A percentile compares a stretch with the other conserved stretches of the same genome.
phyloP scores from a whole-genome alignment of 1,140 invertebrate genomes.

The Cherax quadricarinatus region DNA sequence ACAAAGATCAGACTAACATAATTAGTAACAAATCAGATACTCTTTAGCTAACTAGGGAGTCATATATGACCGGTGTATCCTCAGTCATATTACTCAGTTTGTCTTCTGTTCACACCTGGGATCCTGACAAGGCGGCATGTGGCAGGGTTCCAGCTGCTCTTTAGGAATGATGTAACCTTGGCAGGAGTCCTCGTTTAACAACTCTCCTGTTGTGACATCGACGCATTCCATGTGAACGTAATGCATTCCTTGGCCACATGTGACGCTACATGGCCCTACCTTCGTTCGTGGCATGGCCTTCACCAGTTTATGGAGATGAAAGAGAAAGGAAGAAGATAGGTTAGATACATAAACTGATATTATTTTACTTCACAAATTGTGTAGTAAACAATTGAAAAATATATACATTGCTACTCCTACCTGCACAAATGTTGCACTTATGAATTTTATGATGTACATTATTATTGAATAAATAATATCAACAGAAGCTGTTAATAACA shows the following conservation, averaged over 20 bases:
- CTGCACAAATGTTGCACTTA: too few species aligned
- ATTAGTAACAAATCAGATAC: too few species aligned
- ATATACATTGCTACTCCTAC: neutral
- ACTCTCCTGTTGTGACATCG: constrained; percentile 34
- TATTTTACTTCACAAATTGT: neutral
- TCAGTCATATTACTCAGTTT: too few species aligned
- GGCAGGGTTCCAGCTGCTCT: constrained; percentile 13
- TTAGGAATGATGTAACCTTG: constrained; percentile 28
- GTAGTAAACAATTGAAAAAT: neutral
- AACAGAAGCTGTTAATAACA: too few species aligned
- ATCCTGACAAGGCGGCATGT: constrained; percentile 17
- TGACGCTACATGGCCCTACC: constrained; percentile 51
- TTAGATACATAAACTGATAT: too few species aligned
- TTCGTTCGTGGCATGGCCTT: constrained; percentile 54
- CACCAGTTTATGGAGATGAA: neutral
- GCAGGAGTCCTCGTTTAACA: constrained; percentile 32
- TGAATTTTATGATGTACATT: too few species aligned
- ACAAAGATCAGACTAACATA: too few species aligned
- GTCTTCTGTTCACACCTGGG: neutral
- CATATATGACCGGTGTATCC: too few species aligned
- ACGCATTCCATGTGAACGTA: constrained; percentile 46
- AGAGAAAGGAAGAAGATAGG: neutral
- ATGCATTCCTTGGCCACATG: constrained; percentile 34
- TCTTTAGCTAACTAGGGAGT: too few species aligned
- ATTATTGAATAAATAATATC: too few species aligned